phyloP scores from a whole-genome alignment of 2,797 vertebrate genomes.

The Steatocranus sp. region DNA sequence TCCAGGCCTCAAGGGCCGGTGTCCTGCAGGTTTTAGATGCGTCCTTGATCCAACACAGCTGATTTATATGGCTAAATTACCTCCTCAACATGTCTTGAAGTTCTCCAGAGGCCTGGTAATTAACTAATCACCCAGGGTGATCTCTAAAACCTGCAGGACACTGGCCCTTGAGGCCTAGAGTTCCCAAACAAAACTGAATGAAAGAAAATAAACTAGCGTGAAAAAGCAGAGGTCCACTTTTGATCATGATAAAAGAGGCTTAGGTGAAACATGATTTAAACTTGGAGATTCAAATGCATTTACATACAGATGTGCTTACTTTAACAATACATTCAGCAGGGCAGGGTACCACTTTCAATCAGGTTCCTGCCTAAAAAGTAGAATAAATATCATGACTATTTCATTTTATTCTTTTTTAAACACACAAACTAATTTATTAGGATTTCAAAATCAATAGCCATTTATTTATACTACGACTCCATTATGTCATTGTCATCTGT shows the following conservation, averaged over 20 bases:
- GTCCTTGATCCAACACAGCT: neutral
- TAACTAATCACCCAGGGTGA: neutral
- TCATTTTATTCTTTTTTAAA: neutral
- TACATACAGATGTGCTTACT: neutral
- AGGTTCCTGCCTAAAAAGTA: neutral
- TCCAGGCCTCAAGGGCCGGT: neutral
- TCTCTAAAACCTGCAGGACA: neutral
- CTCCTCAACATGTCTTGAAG: neutral
- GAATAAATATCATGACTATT: neutral
- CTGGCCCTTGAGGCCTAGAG: neutral
- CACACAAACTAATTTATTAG: neutral
- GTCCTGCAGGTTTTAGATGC: neutral
- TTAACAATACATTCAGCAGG: neutral
- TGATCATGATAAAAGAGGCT: neutral
- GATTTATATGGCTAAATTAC: neutral
- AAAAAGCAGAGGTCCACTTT: neutral
- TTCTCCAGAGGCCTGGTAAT: neutral
- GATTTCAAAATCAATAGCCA: slow-evolving; percentile 12
- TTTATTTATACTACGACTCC: neutral
- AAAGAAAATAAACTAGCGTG: neutral
- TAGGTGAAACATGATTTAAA: neutral
- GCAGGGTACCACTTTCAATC: neutral
- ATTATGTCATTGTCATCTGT: neutral
- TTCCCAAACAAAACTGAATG: accelerated
- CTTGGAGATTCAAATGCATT: neutral